A percentile compares a stretch with the other conserved stretches of the same genome.
Conservation (phyloP, 2,113 vertebrate species). For the Cathartes aura region DNA sequence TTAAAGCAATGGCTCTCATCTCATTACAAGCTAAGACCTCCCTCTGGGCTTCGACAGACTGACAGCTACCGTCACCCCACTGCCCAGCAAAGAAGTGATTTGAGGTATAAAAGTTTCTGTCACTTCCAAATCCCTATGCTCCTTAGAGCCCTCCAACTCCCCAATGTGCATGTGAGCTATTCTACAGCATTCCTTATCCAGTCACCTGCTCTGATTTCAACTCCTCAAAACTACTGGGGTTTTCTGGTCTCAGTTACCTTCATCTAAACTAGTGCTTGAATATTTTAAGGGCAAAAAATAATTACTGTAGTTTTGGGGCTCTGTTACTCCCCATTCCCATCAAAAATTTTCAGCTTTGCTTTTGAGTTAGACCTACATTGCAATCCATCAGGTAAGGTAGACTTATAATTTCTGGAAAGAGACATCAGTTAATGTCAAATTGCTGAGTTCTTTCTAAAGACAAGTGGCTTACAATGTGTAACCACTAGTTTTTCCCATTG, state of each 20-base stretch:
- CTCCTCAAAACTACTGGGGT: slow-evolving; percentile 6
- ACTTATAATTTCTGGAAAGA: not conserved
- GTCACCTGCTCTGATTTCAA: slow-evolving; percentile 52
- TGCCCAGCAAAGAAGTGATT: slow-evolving; percentile 71
- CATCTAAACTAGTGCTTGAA: not conserved
- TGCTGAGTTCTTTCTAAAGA: slow-evolving; percentile 41
- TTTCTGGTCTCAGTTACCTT: slow-evolving; percentile 29
- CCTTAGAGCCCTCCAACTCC: slow-evolving; percentile 49
- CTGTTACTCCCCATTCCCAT: slow-evolving; percentile 19
- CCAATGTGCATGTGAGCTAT: slow-evolving; percentile 46
- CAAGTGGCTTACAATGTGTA: slow-evolving; percentile 33
- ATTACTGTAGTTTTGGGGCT: slow-evolving; percentile 38
- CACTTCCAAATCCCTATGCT: slow-evolving; percentile 60
- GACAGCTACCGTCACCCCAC: slow-evolving; percentile 67
- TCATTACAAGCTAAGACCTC: slow-evolving; percentile 71
- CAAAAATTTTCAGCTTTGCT: not conserved
- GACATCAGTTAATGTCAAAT: slow-evolving; percentile 1
- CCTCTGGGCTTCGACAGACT: slow-evolving; percentile 69
- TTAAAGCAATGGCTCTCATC: slow-evolving; percentile 72
- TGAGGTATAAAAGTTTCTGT: slow-evolving; percentile 72
- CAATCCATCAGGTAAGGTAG: slow-evolving; percentile 55
- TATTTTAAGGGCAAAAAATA: slow-evolving; percentile 28
- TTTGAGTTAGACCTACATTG: slow-evolving; percentile 38
- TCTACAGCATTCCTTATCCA: slow-evolving; percentile 27
- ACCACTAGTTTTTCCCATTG: slow-evolving; percentile 11